Evolutionary conservation across 2,888 invertebrate genomes (phyloP).

Genomic region (Blomia tropicalis): DNA sequence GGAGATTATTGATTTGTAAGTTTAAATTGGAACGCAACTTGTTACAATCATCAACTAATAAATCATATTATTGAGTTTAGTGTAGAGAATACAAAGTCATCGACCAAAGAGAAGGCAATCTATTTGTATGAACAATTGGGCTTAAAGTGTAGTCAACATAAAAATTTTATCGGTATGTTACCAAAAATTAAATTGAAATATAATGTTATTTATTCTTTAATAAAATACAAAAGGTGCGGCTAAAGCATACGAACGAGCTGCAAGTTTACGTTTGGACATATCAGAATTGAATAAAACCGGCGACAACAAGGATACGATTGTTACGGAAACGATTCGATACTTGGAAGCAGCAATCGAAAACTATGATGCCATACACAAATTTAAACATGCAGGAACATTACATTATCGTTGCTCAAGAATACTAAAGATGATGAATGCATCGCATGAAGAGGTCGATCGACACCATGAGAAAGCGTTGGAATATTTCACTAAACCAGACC

Average conservation of each 20-base stretch:
- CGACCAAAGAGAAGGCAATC: constrained; percentile 21
- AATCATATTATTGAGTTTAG: background rate
- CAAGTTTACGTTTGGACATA: constrained; percentile 15
- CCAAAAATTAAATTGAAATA: background rate
- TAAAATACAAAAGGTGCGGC: constrained; percentile 20
- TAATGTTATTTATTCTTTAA: background rate
- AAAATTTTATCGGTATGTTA: constrained; percentile 18
- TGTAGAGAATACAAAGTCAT: background rate
- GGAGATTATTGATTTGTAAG: constrained; percentile 23
- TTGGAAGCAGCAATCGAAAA: constrained; percentile 22
- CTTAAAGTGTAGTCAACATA: constrained; percentile 20
- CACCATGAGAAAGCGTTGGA: constrained; percentile 20
- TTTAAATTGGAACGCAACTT: background rate
- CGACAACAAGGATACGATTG: background rate
- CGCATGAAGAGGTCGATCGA: constrained; percentile 18
- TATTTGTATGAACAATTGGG: constrained; percentile 22
- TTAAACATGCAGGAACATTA: constrained; percentile 21
- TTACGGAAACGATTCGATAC: constrained; percentile 16
- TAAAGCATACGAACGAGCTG: constrained; percentile 21
- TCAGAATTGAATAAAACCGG: constrained; percentile 1
- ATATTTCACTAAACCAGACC: constrained; percentile 22
- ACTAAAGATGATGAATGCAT: constrained; percentile 13
- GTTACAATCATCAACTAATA: background rate
- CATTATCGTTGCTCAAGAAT: constrained; percentile 21
- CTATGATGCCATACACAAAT: constrained; percentile 23